phyloP scores from a whole-genome alignment of 2,797 vertebrate species.

The Neostethus bicornis region DNA sequence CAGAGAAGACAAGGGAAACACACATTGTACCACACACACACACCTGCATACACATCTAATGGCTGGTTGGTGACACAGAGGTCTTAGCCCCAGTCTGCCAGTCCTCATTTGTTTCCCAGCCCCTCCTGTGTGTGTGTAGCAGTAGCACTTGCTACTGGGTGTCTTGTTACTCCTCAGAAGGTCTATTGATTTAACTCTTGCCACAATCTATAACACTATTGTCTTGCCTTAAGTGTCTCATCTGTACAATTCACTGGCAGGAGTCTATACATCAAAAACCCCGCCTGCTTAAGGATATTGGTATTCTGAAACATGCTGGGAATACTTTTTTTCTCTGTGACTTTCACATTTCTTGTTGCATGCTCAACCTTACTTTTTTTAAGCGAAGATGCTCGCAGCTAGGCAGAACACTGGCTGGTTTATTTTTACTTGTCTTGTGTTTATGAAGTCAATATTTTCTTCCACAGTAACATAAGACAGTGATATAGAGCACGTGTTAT shows the following conservation, averaged over 20 bases:
- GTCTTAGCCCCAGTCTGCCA: conserved; percentile 76
- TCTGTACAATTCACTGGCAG: conserved; percentile 83
- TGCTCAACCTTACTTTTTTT: conserved; percentile 62
- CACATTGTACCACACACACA: conserved; percentile 27
- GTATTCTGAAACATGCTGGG: conserved; percentile 76
- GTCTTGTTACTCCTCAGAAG: conserved; percentile 85
- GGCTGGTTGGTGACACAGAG: conserved; percentile 76
- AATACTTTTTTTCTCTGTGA: conserved; percentile 56
- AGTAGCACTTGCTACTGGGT: conserved; percentile 81
- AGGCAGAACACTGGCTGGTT: conserved; percentile 48
- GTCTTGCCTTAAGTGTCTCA: conserved; percentile 86
- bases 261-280: conserved; percentile 79
- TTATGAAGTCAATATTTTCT: conserved; percentile 69
- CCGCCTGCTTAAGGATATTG: conserved; percentile 78
- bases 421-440: conserved; percentile 67
- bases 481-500: conserved; percentile 36
- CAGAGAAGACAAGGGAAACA: conserved; percentile 31
- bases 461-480: conserved; percentile 51
- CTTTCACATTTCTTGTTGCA: conserved; percentile 66
- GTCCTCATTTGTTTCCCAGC: conserved; percentile 82
- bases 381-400: conserved; percentile 53
- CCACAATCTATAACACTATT: conserved; percentile 86
- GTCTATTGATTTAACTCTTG: conserved; percentile 88
- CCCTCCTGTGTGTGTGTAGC: conserved; percentile 75
- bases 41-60: conserved; percentile 58